Percentiles rank a stretch among this genome's conserved stretches.
Evolutionary conservation across 1,140 invertebrate genomes (phyloP).

Genomic region (Archivesica marissinica): DNA sequence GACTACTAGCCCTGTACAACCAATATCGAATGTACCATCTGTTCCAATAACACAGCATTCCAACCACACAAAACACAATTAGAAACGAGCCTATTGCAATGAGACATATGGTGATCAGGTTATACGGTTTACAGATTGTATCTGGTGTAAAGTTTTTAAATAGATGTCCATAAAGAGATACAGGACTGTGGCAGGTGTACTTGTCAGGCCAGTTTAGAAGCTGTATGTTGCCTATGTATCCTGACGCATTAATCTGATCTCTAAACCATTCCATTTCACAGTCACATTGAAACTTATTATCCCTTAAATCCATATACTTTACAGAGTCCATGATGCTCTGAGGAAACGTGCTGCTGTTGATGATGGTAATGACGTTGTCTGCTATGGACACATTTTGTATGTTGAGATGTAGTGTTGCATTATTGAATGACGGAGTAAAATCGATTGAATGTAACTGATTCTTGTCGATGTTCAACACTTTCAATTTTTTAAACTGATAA

Average conservation of each 20-base stretch:
- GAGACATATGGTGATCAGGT: neutral
- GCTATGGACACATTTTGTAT: neutral
- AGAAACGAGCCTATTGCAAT: slow-evolving; percentile 2
- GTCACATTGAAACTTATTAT: slow-evolving; percentile 8
- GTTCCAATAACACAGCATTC: slow-evolving; percentile 8
- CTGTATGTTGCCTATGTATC: neutral
- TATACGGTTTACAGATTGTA: neutral
- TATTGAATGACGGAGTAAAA: neutral
- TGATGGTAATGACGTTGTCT: neutral
- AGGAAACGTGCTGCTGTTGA: neutral
- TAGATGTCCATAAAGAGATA: neutral
- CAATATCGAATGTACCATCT: slow-evolving; percentile 41
- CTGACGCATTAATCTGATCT: neutral
- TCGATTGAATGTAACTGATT: neutral
- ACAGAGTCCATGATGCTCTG: neutral
- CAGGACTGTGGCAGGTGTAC: neutral
- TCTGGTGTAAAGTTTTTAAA: neutral
- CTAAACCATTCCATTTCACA: slow-evolving; percentile 26
- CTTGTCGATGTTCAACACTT: neutral
- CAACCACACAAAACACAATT: neutral
- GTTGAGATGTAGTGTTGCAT: neutral
- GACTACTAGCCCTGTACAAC: neutral
- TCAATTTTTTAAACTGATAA: neutral
- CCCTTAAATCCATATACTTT: neutral
- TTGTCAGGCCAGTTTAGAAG: slow-evolving; percentile 23